phyloP scores from a whole-genome alignment of 1,140 invertebrate species.

The Achatina immaculata region DNA sequence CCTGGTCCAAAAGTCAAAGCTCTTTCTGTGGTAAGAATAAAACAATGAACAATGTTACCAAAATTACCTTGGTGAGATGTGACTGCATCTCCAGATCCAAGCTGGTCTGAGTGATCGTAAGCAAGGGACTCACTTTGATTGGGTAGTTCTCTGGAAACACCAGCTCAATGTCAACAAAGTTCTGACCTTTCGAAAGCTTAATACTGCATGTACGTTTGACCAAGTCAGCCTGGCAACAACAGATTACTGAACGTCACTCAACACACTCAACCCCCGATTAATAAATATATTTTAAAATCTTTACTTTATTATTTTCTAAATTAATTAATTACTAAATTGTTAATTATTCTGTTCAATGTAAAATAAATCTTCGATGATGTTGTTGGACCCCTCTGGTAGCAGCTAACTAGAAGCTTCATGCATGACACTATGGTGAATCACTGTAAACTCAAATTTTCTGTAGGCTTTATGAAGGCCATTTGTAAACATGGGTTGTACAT shows the following conservation, averaged over 20 bases:
- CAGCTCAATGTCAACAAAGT: constrained; percentile 83
- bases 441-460: too few species aligned
- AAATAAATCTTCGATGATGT: too few species aligned
- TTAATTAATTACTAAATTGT: too few species aligned
- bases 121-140: constrained; percentile 79
- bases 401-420: too few species aligned
- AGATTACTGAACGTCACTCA: neutral
- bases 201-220: constrained; percentile 83
- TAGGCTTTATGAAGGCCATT: too few species aligned
- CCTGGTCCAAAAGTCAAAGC: too few species aligned
- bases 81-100: constrained; percentile 51
- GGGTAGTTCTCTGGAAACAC: constrained; percentile 86
- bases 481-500: too few species aligned
- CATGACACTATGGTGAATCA: too few species aligned
- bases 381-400: too few species aligned
- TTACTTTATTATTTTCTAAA: too few species aligned
- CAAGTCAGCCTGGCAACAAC: constrained; percentile 72
- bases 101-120: constrained; percentile 76
- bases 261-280: neutral
- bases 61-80: constrained; percentile 55
- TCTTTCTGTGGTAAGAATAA: too few species aligned
- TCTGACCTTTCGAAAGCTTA: constrained; percentile 80
- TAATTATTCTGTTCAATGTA: too few species aligned
- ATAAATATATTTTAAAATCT: neutral
- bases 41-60: neutral